phyloP scores from a whole-genome alignment of 2,888 invertebrate species.

The Drosophila kambysellisi region DNA sequence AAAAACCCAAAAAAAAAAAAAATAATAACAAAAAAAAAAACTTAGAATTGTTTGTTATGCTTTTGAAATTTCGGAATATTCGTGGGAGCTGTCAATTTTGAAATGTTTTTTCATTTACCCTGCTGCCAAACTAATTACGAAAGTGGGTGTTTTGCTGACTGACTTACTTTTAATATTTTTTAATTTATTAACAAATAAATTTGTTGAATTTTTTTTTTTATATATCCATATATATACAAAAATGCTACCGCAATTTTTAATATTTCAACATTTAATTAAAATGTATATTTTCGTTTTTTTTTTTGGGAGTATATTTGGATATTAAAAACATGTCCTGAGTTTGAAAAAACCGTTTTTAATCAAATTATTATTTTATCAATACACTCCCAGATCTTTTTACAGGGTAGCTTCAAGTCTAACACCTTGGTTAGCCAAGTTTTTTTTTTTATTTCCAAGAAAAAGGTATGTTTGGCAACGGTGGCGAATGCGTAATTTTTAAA shows the following conservation, averaged over 20 bases:
- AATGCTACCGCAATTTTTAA: background rate
- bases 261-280: background rate
- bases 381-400: background rate
- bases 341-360: background rate
- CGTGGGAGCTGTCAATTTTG: conserved; percentile 20
- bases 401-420: conserved; percentile 3
- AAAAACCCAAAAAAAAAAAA: conserved; percentile 16
- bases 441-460: conserved; percentile 49
- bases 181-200: background rate
- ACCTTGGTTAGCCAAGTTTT: rapidly evolving
- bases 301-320: background rate
- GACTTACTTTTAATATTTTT: background rate
- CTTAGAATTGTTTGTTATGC: conserved; percentile 26
- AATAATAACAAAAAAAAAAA: background rate
- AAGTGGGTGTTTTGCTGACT: background rate
- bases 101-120: conserved; percentile 10
- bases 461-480: conserved; percentile 27
- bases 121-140: background rate
- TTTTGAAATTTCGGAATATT: conserved; percentile 29
- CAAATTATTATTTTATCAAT: background rate
- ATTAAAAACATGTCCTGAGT: background rate
- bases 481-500: conserved; percentile 59
- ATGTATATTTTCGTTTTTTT: background rate
- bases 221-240: background rate
- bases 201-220: background rate